These are phyloP conservation scores for Torymus tubicola DNA, from an alignment of 2,888 invertebrate species.

Conservation along the genomic window DNA sequence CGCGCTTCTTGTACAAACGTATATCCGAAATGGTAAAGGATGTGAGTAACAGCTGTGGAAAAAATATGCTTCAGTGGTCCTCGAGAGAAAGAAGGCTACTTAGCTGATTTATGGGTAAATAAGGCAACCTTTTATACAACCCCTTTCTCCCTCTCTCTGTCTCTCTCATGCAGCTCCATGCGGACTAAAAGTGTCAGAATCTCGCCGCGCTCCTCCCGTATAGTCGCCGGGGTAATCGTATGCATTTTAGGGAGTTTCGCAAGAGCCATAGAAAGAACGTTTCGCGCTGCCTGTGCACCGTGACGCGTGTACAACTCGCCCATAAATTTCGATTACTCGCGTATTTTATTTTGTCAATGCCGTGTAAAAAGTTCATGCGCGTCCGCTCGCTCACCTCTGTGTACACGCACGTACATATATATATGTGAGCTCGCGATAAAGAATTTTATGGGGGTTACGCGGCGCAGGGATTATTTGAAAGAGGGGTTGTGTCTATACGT, in stretches of 20 bases:
- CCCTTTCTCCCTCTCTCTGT: constrained; percentile 56
- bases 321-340: constrained; percentile 72
- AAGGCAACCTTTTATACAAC: constrained; percentile 62
- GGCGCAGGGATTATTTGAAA: constrained; percentile 53
- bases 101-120: constrained; percentile 68
- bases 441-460: constrained; percentile 58
- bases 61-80: constrained; percentile 59
- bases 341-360: constrained; percentile 61
- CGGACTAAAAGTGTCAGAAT: constrained; percentile 5
- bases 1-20: constrained; percentile 18
- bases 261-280: constrained; percentile 56
- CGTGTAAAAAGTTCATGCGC: constrained; percentile 45
- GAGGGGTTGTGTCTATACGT: constrained; percentile 50
- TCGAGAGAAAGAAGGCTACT: constrained; percentile 57
- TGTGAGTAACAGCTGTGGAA: constrained; percentile 57
- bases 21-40: constrained; percentile 53
- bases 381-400: not conserved
- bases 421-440: not conserved
- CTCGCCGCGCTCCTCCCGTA: not conserved
- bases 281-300: constrained; percentile 60
- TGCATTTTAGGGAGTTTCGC: constrained; percentile 70
- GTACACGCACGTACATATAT: not conserved
- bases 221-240: constrained; percentile 68
- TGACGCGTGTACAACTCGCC: constrained; percentile 67
- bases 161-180: not conserved